Evolutionary conservation across 2,888 invertebrate species (phyloP), one percentile per base, ranked within the genome.

Genomic region (Nomada goodeniana): DNA sequence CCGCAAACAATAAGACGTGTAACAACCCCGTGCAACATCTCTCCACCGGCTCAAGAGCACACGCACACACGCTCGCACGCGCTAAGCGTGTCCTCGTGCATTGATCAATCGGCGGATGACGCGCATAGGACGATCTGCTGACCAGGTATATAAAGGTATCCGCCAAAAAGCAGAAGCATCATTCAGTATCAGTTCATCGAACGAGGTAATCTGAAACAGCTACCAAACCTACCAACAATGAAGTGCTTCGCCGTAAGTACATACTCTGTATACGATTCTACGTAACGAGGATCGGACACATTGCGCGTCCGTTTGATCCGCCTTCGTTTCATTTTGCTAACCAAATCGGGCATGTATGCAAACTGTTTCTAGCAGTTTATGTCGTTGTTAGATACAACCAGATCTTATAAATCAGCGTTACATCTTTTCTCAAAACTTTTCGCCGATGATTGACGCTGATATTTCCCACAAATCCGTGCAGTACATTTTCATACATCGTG

Each of bases 201-300:
- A 89, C 86, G 78, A 88, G 72, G 86, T 84, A 79, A 87, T 83
- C 87, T 72, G 47, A 79, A 76, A 77, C 26, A 76, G 29, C 73
- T 59, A 65, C 57, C 68, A 83, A 80, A 60, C 82, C 57, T 63
- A 80, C 70, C 84, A 76, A 92, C 88, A 83, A 92, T 93, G 92
- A 92, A 92, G 88, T 89, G 75, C 87, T 88, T 89, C 76, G 81
- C 83, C 42, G 93, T 92, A 83, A 92, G 93, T 92, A 91, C 68
- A 59, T 47, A 47, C 47, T 47, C 13, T 15, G 10, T 29, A 5
- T 50, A 29, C 29, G 15, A 29, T 26, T 47, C 3, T 10, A 13
- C 3, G 0, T 13, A 13, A 10, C n/a, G 18, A 23, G 10, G 13
- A 9, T 26, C 29, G 29, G 29, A 7, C 7, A 7, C 29, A 29